These are phyloP conservation scores for Scyliorhinus canicula DNA, from an alignment of 2,797 vertebrate species.

Conservation along the genomic window DNA sequence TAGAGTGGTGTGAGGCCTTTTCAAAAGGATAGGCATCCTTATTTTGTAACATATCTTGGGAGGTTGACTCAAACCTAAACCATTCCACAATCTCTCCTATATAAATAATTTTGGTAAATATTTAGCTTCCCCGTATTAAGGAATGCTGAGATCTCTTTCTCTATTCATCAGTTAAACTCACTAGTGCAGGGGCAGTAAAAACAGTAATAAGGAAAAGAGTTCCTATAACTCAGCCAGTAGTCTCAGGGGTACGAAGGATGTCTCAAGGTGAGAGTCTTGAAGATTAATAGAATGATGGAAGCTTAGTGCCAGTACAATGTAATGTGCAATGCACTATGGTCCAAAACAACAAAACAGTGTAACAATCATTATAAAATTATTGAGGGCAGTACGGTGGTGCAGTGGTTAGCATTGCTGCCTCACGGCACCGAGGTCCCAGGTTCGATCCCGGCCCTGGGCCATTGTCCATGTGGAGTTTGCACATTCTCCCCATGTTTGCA, in stretches of 20 bases:
- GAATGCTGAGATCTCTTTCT: neutral
- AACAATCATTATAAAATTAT: neutral
- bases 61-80: neutral
- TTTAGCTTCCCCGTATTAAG: neutral
- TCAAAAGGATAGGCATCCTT: too few relatives aligned
- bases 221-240: neutral
- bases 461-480: too few relatives aligned
- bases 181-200: neutral
- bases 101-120: neutral
- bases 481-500: too few relatives aligned
- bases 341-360: neutral
- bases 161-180: neutral
- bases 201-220: too few relatives aligned
- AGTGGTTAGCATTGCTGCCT: too few relatives aligned
- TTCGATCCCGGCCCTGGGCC: too few relatives aligned
- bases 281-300: neutral
- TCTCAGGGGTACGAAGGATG: neutral
- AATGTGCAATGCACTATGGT: neutral
- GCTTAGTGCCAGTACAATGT: neutral
- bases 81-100: constrained; percentile 29
- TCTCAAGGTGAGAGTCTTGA: neutral
- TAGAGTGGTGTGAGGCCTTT: neutral
- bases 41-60: neutral
- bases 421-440: too few relatives aligned
- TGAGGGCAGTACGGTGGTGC: too few relatives aligned